Conservation (phyloP, 2,113 vertebrate species). For the Chaetops frenatus region DNA sequence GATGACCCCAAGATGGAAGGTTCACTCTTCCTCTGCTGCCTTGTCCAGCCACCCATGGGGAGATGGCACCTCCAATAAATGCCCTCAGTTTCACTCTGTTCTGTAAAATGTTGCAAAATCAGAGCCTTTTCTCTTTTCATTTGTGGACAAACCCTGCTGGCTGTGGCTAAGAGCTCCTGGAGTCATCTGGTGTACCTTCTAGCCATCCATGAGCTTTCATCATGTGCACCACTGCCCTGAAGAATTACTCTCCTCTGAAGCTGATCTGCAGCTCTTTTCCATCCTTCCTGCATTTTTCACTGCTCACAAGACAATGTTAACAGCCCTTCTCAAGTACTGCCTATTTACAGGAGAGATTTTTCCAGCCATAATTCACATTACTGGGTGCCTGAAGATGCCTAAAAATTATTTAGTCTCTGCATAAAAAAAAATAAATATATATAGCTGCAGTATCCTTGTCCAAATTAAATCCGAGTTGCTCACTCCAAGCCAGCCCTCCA, state of each 20-base stretch:
- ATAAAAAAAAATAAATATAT: background rate
- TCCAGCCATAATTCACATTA: background rate
- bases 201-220: background rate
- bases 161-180: background rate
- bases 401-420: slow-evolving; percentile 18
- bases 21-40: background rate
- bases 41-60: background rate
- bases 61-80: background rate
- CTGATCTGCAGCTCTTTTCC: background rate
- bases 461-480: slow-evolving; percentile 19
- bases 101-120: background rate
- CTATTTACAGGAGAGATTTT: background rate
- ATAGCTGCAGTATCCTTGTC: background rate
- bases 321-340: background rate
- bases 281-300: background rate
- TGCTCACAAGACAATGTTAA: background rate
- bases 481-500: background rate
- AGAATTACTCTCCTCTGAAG: background rate
- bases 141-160: background rate
- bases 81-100: background rate
- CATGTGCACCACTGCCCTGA: fast-evolving
- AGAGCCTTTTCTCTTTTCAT: background rate
- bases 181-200: background rate
- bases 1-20: background rate
- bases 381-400: background rate